Conservation (phyloP, 2,113 vertebrate species). For the Rynchops niger region DNA sequence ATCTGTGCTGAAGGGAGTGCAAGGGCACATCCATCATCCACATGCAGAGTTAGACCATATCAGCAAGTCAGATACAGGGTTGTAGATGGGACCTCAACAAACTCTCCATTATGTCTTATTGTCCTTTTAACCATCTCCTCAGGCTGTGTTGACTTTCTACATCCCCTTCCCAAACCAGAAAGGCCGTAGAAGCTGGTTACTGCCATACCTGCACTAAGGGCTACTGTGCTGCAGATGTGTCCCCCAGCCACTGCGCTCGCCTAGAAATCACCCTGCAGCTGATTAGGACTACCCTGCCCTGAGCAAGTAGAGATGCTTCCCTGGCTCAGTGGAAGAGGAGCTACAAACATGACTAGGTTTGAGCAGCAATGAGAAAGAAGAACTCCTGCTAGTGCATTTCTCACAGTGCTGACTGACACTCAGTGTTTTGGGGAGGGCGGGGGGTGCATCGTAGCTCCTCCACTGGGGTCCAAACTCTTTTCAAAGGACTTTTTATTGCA, state of each 20-base stretch:
- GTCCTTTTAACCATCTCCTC: background rate
- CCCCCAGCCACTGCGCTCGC: background rate
- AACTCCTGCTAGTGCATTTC: background rate
- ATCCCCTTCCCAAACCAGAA: background rate
- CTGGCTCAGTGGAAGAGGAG: background rate
- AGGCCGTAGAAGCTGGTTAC: background rate
- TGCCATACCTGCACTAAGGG: background rate
- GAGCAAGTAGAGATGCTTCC: background rate
- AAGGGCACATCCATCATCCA: background rate
- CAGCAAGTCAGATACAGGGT: background rate
- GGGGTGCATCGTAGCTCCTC: background rate
- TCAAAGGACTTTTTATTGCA: background rate
- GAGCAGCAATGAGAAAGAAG: background rate
- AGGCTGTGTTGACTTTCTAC: background rate
- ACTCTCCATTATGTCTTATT: background rate
- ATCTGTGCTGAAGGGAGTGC: background rate
- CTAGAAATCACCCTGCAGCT: background rate
- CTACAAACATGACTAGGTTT: background rate
- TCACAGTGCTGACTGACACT: background rate
- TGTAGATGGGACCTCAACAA: background rate
- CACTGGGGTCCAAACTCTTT: background rate
- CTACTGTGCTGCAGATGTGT: background rate
- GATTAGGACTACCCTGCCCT: too few species aligned
- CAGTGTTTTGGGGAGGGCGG: accelerated
- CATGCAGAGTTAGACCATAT: background rate